Base-by-base conservation (phyloP, 2,113 vertebrate genomes). In the Scolopax mira region DNA sequence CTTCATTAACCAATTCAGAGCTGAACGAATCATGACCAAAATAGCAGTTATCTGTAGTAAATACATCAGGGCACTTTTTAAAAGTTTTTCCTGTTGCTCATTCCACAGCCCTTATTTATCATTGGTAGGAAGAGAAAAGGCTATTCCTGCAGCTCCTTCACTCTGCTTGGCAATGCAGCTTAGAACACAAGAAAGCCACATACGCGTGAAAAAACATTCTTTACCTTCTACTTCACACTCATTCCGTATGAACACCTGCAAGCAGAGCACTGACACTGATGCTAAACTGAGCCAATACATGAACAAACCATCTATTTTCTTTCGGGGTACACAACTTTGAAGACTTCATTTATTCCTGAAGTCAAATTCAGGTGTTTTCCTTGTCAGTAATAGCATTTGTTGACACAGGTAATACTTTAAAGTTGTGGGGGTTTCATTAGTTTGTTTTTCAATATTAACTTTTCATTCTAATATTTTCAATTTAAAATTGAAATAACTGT, bases 121-220 rank as follows among this genome's bases (percentile, higher is more conserved):
- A 46, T 4, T 13, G 4, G 6, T 48, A 87, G 1, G 12, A 39
- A 42, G 21, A 37, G 30, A 44, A 88, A 39, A 57, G 13, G n/a
- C 42, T 51, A 6, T 19, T 31, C 44, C 51, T 37, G 46, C 70
- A 72, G 70, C 31, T 55, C 31, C 51, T 55, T 35, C 33, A 8
- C 1, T 28, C 51, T 30, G 35, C 70, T 66, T 10, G 7, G 44
- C 1, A 3, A 44, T 2, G 27, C n/a, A 54, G 18, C n/a, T 69
- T 11, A 19, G 39, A 82, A 42, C 6, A n/a, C 18, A 51, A 44
- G 19, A 48, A 14, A 65, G 13, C 42, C 60, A 31, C 13, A 17
- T 2, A 42, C 10, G 4, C 6, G 6, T 2, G 8, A 27, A 0
- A 5, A 23, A 23, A 30, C 1, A 1, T 24, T 42, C 41, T 64